phyloP scores from a whole-genome alignment of 2,888 invertebrate genomes.

The Sinopyrophorus schimmeli region DNA sequence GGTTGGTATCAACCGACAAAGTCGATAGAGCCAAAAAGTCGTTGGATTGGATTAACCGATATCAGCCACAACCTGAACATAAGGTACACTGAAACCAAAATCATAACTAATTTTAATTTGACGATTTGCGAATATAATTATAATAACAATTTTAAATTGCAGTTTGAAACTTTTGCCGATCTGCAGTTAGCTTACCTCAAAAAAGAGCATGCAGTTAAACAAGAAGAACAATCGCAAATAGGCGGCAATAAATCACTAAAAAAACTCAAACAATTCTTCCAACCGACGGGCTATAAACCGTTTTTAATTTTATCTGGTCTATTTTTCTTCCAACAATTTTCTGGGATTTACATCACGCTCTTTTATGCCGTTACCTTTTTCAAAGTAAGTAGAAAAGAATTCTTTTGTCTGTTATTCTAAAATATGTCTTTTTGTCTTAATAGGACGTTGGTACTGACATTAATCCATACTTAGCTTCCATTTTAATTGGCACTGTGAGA shows the following conservation, averaged over 20 bases:
- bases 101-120: background rate
- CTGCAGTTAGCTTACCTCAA: slow-evolving; percentile 58
- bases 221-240: slow-evolving; percentile 49
- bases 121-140: background rate
- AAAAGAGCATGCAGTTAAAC: slow-evolving; percentile 59
- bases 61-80: slow-evolving; percentile 55
- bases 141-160: slow-evolving; percentile 23
- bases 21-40: slow-evolving; percentile 60
- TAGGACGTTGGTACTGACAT: slow-evolving; percentile 59
- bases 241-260: slow-evolving; percentile 47
- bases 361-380: slow-evolving; percentile 66
- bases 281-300: slow-evolving; percentile 64
- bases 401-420: background rate
- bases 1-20: slow-evolving; percentile 61
- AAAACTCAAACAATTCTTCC: slow-evolving; percentile 55
- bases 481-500: slow-evolving; percentile 60
- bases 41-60: slow-evolving; percentile 57
- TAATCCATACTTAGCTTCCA: slow-evolving; percentile 61
- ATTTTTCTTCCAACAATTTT: slow-evolving; percentile 64
- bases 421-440: slow-evolving; percentile 32
- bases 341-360: slow-evolving; percentile 64
- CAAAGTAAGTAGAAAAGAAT: slow-evolving; percentile 48
- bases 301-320: slow-evolving; percentile 59
- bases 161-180: slow-evolving; percentile 57
- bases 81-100: slow-evolving; percentile 42